Evolutionary conservation across 2,113 vertebrate species (phyloP), one percentile per base, ranked within the genome.

Genomic region (Alligator sinensis): DNA sequence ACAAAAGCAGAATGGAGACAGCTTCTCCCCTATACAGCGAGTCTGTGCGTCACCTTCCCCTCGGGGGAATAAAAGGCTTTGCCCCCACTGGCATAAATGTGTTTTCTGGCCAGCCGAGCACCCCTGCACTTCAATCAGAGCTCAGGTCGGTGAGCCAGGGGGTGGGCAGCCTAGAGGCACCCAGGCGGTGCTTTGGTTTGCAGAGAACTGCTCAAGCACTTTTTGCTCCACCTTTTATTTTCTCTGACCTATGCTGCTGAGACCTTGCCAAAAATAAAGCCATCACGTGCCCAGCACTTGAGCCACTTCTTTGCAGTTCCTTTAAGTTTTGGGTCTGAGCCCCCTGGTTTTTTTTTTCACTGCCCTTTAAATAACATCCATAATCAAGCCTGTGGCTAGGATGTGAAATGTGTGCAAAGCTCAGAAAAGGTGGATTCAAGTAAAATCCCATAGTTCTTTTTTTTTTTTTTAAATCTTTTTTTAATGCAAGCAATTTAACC

Each of bases 321-420:
- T 74, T 38, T 38, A 38, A 47, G 24, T 16, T n/a, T 64, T n/a
- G 11, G 30, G 70, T 91, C 63, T 91, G 77, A 61, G 47, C 47
- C 47, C 47, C 34, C 21, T 22, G 19, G 21, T 47, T 60, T 6
- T 87, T 66, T 21, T 28, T 89, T 68, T 60, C 19, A 16, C 61
- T 66, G 27, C 1, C 19, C 34, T 75, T 19, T 64, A 59, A 68
- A 28, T 34, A 11, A 12, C 3, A 4, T 38, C 0, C 2, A 11
- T 30, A 17, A 19, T 55, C 64, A 62, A 21, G 27, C 66, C 25
- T 28, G 58, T 72, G 47, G 30, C 0, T 1, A 57, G 25, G 61
- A 9, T 11, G 75, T 76, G 0, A 1, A 27, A n/a, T 34, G 11
- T 0, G 0, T 22, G 30, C 17, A 0, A 5, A 14, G 75, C 60